Conservation (phyloP, 2,888 invertebrate species). For the Galerucella nymphaeae region DNA sequence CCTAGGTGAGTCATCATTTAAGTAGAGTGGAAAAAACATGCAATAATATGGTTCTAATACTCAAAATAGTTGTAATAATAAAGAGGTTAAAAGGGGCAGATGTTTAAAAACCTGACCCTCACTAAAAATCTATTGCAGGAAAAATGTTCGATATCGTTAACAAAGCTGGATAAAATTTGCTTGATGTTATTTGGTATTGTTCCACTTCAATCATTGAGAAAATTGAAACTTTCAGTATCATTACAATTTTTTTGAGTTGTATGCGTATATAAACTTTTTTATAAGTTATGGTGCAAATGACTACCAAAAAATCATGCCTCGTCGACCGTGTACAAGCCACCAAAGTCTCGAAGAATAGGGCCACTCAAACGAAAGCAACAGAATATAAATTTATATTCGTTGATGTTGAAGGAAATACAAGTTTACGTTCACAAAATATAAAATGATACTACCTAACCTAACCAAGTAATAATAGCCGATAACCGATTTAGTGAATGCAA, state of each 20-base stretch:
- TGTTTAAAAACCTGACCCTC: conserved; percentile 4
- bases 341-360: conserved; percentile 23
- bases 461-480: no score
- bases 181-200: no score
- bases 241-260: no score
- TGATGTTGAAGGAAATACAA: conserved; percentile 21
- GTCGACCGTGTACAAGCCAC: conserved; percentile 11
- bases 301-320: conserved; percentile 13
- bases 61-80: neutral
- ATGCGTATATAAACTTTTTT: neutral
- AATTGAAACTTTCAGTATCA: no score
- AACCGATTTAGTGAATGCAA: no score
- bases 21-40: conserved; percentile 20
- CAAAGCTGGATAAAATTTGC: no score
- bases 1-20: conserved; percentile 34
- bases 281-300: conserved; percentile 20
- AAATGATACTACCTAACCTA: neutral
- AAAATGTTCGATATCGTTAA: neutral
- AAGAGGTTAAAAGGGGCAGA: conserved; percentile 8
- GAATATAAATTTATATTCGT: neutral
- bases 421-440: neutral
- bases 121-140: neutral
- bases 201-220: no score
- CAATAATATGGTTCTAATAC: conserved; percentile 19
- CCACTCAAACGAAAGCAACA: conserved; percentile 2